Percentiles rank a stretch among this genome's conserved stretches.
Evolutionary conservation across 2,888 invertebrate genomes (phyloP).

Genomic region (Zhengitettix transpicula): DNA sequence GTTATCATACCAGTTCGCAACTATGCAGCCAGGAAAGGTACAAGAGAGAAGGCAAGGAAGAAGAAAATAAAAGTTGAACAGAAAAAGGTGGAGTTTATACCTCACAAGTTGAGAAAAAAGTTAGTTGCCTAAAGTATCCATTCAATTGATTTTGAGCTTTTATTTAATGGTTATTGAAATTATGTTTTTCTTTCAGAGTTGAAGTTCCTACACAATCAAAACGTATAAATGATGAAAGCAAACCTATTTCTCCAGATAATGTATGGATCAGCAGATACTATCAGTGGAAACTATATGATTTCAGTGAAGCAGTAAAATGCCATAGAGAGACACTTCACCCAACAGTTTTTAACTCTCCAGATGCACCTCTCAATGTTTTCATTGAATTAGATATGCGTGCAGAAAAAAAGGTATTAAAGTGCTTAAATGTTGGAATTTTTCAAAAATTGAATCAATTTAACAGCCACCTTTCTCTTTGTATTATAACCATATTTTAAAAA

Average conservation of each 20-base stretch:
- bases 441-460: constrained; percentile 46
- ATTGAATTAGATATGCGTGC: constrained; percentile 70
- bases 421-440: constrained; percentile 51
- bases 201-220: too few relatives aligned
- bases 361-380: constrained; percentile 47
- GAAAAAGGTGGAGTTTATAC: constrained; percentile 57
- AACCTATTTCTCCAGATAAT: constrained; percentile 41
- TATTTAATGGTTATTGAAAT: neutral
- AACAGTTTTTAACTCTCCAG: constrained; percentile 59
- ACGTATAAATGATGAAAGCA: constrained; percentile 29
- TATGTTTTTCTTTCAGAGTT: neutral
- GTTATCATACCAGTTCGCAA: constrained; percentile 15
- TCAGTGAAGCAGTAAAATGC: constrained; percentile 57
- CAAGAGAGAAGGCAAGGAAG: constrained; percentile 56
- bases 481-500: too few relatives aligned
- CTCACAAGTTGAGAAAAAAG: constrained; percentile 40
- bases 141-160: neutral
- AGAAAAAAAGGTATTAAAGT: constrained; percentile 42
- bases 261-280: constrained; percentile 41
- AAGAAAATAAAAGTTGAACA: constrained; percentile 59
- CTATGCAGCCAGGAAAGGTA: constrained; percentile 70
- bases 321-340: constrained; percentile 73
- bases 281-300: constrained; percentile 42
- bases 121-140: neutral
- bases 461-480: constrained; percentile 24